Evolutionary conservation across 2,888 invertebrate species (phyloP), one percentile per base, ranked within the genome.

Genomic region (Eurytoma californica): DNA sequence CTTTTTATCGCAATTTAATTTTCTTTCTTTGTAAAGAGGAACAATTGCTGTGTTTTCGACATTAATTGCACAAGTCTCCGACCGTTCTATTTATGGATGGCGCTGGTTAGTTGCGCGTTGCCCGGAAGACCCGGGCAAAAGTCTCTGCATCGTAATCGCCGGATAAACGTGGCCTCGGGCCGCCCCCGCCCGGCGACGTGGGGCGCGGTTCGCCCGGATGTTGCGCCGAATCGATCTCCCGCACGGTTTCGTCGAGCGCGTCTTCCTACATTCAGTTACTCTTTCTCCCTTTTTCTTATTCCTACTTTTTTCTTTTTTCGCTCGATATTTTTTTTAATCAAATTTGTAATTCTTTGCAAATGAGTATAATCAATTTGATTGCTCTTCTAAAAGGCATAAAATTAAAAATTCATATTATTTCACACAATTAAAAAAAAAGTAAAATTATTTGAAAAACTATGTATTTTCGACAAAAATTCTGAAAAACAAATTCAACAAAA

Each of bases 211-310:
- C 39, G 39, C 18, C 47, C 63, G 63, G 66, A 49, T 9, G 58
- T 3, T 85, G 83, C 83, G 83, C 84, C 83, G 86, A 87, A 87
- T 86, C 85, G 85, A 86, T 86, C 83, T 84, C 82, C 39, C 82
- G 82, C 72, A 53, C 70, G 79, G 68, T 82, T 39, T 39, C 39
- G 39, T 9, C 9, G 39, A 39, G 39, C 39, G 39, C 7, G 39
- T 39, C 39, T 39, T 9, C 39, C 1, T 39, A 39, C 7, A 39
- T 39, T 39, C 9, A 39, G 9, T 39, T 39, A 39, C 39, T 39
- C 39, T 9, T 39, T 9, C 9, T 9, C 7, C 9, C 7, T 39
- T 9, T 39, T 39, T 9, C 39, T 4, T 39, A 39, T 39, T 39
- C 9, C 1, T 39, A 7, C 9, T 39, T 9, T 39, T 39, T 39